Evolutionary conservation across 2,113 vertebrate species (phyloP).

Genomic region (Numida meleagris): DNA sequence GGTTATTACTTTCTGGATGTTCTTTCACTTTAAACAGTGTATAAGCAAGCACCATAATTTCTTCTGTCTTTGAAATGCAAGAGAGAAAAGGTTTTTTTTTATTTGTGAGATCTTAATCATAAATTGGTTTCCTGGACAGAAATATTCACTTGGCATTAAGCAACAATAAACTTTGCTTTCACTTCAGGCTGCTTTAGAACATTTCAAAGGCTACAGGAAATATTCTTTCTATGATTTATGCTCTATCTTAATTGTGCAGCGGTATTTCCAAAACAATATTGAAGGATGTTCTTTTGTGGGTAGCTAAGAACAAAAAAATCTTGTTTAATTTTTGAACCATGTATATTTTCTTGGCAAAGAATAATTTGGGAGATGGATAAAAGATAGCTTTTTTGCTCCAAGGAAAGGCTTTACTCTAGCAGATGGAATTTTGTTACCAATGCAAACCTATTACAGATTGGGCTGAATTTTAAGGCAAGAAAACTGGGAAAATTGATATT

Average conservation of each 20-base stretch:
- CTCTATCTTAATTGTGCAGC: conserved; percentile 45
- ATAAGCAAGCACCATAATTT: conserved; percentile 18
- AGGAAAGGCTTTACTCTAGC: not conserved
- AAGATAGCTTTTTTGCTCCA: not conserved
- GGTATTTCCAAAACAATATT: conserved; percentile 71
- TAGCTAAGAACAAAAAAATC: conserved; percentile 67
- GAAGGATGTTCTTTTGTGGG: conserved; percentile 65
- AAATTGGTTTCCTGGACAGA: conserved; percentile 73
- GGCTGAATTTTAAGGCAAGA: not conserved
- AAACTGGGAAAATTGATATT: not conserved
- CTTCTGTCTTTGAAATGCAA: conserved; percentile 59
- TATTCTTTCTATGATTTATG: conserved; percentile 62
- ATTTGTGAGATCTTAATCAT: conserved; percentile 61
- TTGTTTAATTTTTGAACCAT: conserved; percentile 66
- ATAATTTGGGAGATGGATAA: conserved; percentile 14
- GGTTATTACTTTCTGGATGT: conserved; percentile 11
- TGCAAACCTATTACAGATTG: conserved; percentile 28
- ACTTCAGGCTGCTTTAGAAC: conserved; percentile 36
- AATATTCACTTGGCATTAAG: conserved; percentile 55
- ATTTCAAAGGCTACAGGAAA: conserved; percentile 56
- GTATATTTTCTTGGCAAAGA: conserved; percentile 39
- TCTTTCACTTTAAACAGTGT: conserved; percentile 17
- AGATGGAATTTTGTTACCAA: conserved; percentile 23
- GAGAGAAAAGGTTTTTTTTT: not conserved
- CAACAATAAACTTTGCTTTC: conserved; percentile 48